These are phyloP conservation scores for Periplaneta americana DNA, from an alignment of 1,140 invertebrate species.

Conservation along the genomic window DNA sequence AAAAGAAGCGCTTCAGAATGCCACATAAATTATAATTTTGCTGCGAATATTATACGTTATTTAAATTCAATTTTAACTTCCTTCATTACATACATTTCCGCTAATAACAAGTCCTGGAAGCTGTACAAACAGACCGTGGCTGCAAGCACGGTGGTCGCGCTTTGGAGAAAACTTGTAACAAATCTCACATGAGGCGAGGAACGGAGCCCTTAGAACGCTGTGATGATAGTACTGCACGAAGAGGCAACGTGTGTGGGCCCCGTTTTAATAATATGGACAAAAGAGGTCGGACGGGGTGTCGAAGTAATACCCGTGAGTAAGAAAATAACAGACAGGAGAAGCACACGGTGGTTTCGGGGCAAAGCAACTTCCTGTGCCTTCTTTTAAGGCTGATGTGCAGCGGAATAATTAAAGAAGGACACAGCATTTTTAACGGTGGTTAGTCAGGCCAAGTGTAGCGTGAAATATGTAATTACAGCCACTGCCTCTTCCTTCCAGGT, in stretches of 20 bases:
- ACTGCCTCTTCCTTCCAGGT: too few relatives aligned
- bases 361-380: background rate
- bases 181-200: background rate
- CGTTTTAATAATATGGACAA: background rate
- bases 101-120: background rate
- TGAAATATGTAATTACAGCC: too few relatives aligned
- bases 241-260: background rate
- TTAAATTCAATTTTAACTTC: background rate
- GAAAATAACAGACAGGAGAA: background rate
- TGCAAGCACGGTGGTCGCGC: background rate
- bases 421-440: background rate
- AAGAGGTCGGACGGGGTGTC: background rate
- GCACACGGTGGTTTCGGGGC: too few relatives aligned
- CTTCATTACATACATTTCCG: background rate
- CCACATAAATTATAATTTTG: too few relatives aligned
- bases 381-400: background rate
- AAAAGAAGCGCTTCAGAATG: too few relatives aligned
- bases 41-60: too few relatives aligned
- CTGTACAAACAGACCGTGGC: too few relatives aligned
- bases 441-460: background rate
- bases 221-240: background rate
- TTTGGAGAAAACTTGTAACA: background rate
- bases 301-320: background rate
- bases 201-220: background rate
- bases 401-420: background rate